Conservation (phyloP, 2,888 invertebrate species). For the Bimastos eiseni region DNA sequence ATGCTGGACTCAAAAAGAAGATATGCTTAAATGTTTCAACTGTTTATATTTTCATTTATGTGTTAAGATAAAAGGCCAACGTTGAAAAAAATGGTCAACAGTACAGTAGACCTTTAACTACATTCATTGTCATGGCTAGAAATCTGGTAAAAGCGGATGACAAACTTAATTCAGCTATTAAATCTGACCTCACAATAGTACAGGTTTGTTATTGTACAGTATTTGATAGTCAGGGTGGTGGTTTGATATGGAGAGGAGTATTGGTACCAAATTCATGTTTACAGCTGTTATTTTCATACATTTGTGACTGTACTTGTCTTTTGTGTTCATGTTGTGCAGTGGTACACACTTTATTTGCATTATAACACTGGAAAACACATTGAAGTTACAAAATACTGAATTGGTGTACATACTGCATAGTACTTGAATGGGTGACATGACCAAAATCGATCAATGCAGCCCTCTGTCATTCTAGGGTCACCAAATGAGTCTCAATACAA, state of each 20-base stretch:
- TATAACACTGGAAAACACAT: too few relatives aligned
- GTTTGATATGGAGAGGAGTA: background rate
- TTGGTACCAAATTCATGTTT: too few relatives aligned
- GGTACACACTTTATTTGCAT: too few relatives aligned
- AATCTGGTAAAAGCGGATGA: background rate
- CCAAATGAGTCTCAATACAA: background rate
- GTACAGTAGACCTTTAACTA: background rate
- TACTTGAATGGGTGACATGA: too few relatives aligned
- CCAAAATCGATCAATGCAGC: background rate
- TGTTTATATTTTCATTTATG: background rate
- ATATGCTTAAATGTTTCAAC: background rate
- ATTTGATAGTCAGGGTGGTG: background rate
- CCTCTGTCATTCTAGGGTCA: background rate
- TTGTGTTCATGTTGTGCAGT: too few relatives aligned
- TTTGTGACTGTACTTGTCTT: too few relatives aligned
- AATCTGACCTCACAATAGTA: background rate
- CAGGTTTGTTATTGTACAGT: background rate
- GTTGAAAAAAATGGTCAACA: background rate
- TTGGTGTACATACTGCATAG: too few relatives aligned
- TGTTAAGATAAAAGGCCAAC: background rate
- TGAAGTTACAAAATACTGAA: too few relatives aligned
- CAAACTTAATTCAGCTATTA: background rate
- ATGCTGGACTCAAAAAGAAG: background rate
- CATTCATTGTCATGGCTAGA: background rate
- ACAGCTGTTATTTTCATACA: too few relatives aligned